Conservation (phyloP, 2,113 vertebrate species). For the Brachyhypopomus occidentalis region DNA sequence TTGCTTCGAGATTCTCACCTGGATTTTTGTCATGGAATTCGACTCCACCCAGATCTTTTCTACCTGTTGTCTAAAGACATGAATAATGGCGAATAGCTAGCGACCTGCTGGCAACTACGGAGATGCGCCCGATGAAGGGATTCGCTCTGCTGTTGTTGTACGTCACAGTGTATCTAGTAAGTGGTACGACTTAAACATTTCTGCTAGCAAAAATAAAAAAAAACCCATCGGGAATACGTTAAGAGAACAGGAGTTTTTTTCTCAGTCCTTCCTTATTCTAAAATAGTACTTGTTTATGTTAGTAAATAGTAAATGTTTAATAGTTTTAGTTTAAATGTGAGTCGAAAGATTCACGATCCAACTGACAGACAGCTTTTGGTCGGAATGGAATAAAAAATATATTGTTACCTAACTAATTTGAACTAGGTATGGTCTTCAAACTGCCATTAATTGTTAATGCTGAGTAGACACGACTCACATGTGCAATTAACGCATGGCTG, state of each 20-base stretch:
- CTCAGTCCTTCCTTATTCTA: too few relatives aligned
- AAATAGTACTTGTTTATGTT: too few relatives aligned
- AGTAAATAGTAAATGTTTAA: too few relatives aligned
- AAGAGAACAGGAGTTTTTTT: too few relatives aligned
- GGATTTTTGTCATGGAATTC: neutral
- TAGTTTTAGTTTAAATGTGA: too few relatives aligned
- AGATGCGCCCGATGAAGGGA: slow-evolving; percentile 4
- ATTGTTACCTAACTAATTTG: too few relatives aligned
- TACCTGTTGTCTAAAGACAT: neutral
- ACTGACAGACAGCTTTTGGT: too few relatives aligned
- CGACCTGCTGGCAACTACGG: neutral
- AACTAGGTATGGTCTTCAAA: neutral
- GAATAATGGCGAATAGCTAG: neutral
- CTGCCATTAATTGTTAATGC: neutral
- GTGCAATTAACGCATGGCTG: neutral
- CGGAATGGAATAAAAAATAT: too few relatives aligned
- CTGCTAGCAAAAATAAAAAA: too few relatives aligned
- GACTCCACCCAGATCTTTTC: neutral
- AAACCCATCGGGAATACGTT: too few relatives aligned
- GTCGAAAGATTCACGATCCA: too few relatives aligned
- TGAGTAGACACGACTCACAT: neutral
- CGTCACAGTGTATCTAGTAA: slow-evolving; percentile 9
- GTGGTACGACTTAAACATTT: neutral
- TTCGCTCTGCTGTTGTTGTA: neutral
- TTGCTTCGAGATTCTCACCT: neutral